These are phyloP conservation scores for Nasonia vitripennis DNA, from an alignment of 1,140 invertebrate species.

Conservation along the genomic window DNA sequence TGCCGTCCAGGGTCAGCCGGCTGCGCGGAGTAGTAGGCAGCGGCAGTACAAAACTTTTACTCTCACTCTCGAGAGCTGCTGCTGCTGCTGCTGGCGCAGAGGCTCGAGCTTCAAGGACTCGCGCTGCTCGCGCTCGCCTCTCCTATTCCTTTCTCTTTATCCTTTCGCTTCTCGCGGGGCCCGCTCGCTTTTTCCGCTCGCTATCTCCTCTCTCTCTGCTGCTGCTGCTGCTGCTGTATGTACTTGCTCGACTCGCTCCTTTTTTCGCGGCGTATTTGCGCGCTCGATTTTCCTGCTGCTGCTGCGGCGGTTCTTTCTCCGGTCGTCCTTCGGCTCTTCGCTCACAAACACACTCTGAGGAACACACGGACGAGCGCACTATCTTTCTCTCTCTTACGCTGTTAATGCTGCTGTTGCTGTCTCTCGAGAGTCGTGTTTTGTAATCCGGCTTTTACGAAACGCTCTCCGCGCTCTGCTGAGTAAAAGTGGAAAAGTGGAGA, in stretches of 20 bases:
- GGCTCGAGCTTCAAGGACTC: slow-evolving; percentile 44
- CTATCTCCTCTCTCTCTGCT: slow-evolving; percentile 23
- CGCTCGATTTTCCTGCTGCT: background rate
- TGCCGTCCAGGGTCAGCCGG: slow-evolving; percentile 27
- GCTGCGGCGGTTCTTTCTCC: slow-evolving; percentile 9
- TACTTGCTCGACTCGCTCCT: background rate
- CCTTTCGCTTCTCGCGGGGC: slow-evolving; percentile 44
- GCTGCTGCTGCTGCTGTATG: background rate
- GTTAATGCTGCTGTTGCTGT: slow-evolving; percentile 36
- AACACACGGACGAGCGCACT: slow-evolving; percentile 22
- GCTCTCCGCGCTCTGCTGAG: slow-evolving; percentile 45
- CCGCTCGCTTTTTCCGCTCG: slow-evolving; percentile 7
- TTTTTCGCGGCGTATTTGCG: background rate
- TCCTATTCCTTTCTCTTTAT: slow-evolving; percentile 50
- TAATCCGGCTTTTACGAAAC: slow-evolving; percentile 72
- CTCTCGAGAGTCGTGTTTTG: slow-evolving; percentile 64
- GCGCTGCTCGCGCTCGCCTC: slow-evolving; percentile 2
- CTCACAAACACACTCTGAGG: slow-evolving; percentile 29
- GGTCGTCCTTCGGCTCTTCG: slow-evolving; percentile 39
- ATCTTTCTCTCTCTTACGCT: slow-evolving; percentile 51
- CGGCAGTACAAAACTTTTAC: slow-evolving; percentile 23
- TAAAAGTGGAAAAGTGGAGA: slow-evolving; percentile 10
- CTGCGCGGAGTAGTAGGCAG: slow-evolving; percentile 11
- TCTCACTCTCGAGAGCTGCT: slow-evolving; percentile 33
- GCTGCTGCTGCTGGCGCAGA: background rate